Percentiles rank a stretch among this genome's conserved stretches.
phyloP scores from a whole-genome alignment of 1,140 invertebrate species.

The Drosophila takahashii region DNA sequence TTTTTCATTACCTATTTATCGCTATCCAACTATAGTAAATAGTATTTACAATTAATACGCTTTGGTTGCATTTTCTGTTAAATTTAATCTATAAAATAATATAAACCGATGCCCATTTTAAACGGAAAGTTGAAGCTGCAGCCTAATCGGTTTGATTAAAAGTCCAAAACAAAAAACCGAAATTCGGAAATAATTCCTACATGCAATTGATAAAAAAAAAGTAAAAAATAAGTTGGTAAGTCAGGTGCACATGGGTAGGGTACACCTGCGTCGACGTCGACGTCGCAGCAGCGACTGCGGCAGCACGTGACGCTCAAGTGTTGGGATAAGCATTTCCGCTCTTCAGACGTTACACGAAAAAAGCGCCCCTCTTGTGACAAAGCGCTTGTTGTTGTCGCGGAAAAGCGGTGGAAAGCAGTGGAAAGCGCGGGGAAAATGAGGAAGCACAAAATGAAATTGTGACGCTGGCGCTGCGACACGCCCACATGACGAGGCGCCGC shows the following conservation, averaged over 20 bases:
- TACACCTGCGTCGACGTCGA: not conserved
- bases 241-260: slow-evolving; percentile 5
- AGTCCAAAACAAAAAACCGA: too few species aligned
- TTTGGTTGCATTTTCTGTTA: too few species aligned
- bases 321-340: slow-evolving; percentile 82
- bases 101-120: too few species aligned
- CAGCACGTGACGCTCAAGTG: slow-evolving; percentile 78
- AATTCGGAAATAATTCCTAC: too few species aligned
- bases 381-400: slow-evolving; percentile 18
- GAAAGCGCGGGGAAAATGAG: slow-evolving; percentile 42
- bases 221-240: not conserved
- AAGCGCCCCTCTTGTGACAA: slow-evolving; percentile 43
- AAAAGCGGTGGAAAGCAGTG: slow-evolving; percentile 23
- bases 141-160: too few species aligned
- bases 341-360: slow-evolving; percentile 77
- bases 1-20: too few species aligned
- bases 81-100: too few species aligned
- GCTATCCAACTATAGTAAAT: too few species aligned
- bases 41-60: too few species aligned
- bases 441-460: slow-evolving; percentile 78
- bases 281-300: slow-evolving; percentile 8
- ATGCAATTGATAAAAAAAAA: too few species aligned
- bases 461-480: slow-evolving; percentile 63
- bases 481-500: slow-evolving; percentile 34
- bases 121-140: too few species aligned